These are phyloP conservation scores for Caenorhabditis sinica DNA, from an alignment of 2,888 invertebrate species.

Conservation along the genomic window DNA sequence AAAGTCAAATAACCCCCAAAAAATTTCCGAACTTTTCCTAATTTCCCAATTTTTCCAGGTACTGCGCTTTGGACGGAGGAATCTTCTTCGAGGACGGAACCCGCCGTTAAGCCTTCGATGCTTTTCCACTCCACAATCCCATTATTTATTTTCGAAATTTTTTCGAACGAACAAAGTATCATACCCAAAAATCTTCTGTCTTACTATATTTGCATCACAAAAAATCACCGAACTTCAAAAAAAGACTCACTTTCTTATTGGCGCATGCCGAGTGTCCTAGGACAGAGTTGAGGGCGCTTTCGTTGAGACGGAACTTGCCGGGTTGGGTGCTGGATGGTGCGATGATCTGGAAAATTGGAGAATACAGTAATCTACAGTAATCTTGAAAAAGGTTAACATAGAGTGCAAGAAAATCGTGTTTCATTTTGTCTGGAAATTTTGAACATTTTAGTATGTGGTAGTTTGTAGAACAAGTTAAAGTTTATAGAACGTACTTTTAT, in stretches of 20 bases:
- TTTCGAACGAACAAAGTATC: conserved; percentile 50
- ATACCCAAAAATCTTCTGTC: conserved; percentile 1
- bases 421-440: neutral
- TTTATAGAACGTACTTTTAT: too few species aligned
- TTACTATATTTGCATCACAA: neutral
- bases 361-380: neutral
- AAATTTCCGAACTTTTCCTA: neutral
- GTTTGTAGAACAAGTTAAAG: too few species aligned
- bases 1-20: neutral
- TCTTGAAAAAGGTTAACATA: neutral
- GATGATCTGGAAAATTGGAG: conserved; percentile 70
- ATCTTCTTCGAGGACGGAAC: conserved; percentile 84
- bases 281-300: conserved; percentile 80
- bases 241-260: conserved; percentile 79
- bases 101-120: conserved; percentile 70
- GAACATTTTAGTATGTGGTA: too few species aligned
- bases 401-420: neutral
- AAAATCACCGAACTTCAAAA: neutral
- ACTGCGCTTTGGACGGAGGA: conserved; percentile 77
- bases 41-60: conserved; percentile 43
- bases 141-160: conserved; percentile 66
- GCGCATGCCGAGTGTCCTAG: conserved; percentile 80
- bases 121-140: neutral
- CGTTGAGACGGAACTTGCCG: conserved; percentile 80
- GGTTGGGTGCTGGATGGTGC: conserved; percentile 75